A percentile compares a stretch with the other conserved stretches of the same genome.
Evolutionary conservation across 2,888 invertebrate species (phyloP).

Genomic region (Siphlonurus alternatus): DNA sequence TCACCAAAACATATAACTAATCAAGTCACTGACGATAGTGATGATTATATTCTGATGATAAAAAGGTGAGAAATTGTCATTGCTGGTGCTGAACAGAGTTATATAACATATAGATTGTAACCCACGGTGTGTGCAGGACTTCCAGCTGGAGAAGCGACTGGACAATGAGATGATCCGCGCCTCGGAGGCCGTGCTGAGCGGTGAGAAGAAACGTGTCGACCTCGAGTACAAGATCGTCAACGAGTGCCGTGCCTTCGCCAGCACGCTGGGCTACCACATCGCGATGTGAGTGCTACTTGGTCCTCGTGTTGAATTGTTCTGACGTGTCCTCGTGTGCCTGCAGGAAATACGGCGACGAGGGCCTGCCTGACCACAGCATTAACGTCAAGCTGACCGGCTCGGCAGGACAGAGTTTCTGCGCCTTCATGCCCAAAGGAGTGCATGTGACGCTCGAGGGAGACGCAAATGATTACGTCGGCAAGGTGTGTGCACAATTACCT

Average conservation of each 20-base stretch:
- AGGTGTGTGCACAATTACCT: conserved; percentile 26
- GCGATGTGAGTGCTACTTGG: conserved; percentile 52
- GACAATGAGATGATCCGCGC: conserved; percentile 62
- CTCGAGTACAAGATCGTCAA: conserved; percentile 72
- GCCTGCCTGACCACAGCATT: conserved; percentile 66
- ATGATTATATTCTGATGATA: no score
- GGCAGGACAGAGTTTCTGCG: conserved; percentile 98
- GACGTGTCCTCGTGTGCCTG: conserved; percentile 11
- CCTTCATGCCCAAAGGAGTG: conserved; percentile 83
- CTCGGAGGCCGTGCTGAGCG: conserved; percentile 55
- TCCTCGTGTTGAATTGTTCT: background rate
- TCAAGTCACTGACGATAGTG: no score
- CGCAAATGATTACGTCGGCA: conserved; percentile 96
- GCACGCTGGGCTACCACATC: conserved; percentile 87
- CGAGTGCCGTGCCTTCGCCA: conserved; percentile 81
- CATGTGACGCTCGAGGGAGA: conserved; percentile 87
- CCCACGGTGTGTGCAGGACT: conserved; percentile 39
- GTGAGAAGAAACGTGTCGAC: conserved; percentile 44
- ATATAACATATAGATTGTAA: no score
- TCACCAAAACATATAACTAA: background rate
- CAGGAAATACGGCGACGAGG: conserved; percentile 74
- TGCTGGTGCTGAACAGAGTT: background rate
- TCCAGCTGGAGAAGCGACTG: conserved; percentile 66
- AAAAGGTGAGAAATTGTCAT: no score
- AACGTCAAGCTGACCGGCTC: conserved; percentile 75